Evolutionary conservation across 2,113 vertebrate species (phyloP), one percentile per base, ranked within the genome.

Genomic region (Pica pica): DNA sequence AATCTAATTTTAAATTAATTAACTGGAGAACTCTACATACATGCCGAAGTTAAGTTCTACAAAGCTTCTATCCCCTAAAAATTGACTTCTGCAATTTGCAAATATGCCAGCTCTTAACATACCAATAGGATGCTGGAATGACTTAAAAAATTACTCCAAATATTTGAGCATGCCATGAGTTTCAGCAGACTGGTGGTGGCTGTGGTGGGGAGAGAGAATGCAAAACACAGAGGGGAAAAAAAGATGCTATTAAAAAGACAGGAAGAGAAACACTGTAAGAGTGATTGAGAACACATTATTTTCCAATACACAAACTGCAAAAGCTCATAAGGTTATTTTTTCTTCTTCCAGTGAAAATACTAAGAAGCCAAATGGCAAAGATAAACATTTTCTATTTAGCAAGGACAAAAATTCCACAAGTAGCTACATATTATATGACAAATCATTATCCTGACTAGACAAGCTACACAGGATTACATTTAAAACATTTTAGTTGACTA

Each of bases 211-310:
- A 41, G 76, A 68, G 59, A 65, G 46, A 83, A 53, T 26, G 76
- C 56, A 94, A 73, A 91, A 79, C 50, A 78, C 16, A 60, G 42
- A 64, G 39, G 15, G 64, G 52, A 35, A 42, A 21, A 81, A 83
- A 77, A 83, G 63, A 84, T 63, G 76, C 70, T 71, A 71, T 83
- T 71, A 75, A 91, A 87, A 89, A 79, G 87, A 76, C 71, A 82
- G 92, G 82, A 95, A 87, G 67, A 89, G 61, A 82, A 94, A 76
- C 55, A 44, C 71, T 82, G 50, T 65, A 67, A 26, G 61, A 71
- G 67, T 41, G 84, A 93, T 87, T 94, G 87, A 93, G 84, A 87
- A 89, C 81, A 87, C 60, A 33, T 95, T 85, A 76, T 90, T 95
- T 91, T 93, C 78, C 90, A 93, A 89, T 28, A 89, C 65, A 96